Percentiles rank a stretch among this genome's conserved stretches.
Conservation (phyloP, 2,888 invertebrate species). For the Sericinus montela region DNA sequence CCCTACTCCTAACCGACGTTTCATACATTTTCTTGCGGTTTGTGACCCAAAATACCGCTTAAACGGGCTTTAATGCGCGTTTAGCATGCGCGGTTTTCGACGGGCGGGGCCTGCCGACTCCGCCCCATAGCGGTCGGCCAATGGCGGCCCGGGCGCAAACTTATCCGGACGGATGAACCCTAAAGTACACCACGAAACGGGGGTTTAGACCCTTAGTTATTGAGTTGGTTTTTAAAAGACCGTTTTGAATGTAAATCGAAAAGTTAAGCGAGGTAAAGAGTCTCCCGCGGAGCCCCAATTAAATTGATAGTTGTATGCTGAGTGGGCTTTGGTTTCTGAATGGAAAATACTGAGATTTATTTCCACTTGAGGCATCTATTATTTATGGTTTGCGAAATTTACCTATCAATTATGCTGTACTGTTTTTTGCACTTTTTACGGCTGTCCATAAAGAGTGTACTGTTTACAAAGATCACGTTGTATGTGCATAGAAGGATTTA, state of each 20-base stretch:
- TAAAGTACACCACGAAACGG: constrained; percentile 64
- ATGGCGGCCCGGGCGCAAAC: constrained; percentile 40
- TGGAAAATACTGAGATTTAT: constrained; percentile 20
- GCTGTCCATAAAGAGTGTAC: no score
- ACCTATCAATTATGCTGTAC: constrained; percentile 17
- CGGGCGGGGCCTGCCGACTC: constrained; percentile 52
- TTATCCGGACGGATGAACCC: constrained; percentile 59
- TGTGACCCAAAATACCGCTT: constrained; percentile 77
- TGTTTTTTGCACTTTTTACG: constrained; percentile 2
- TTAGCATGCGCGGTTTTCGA: constrained; percentile 68
- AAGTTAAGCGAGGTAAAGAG: constrained; percentile 75
- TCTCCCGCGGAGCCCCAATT: constrained; percentile 69
- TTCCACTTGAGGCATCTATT: constrained; percentile 15
- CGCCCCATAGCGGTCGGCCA: constrained; percentile 45
- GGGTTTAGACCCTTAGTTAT: constrained; percentile 66
- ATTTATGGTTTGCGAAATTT: constrained; percentile 18
- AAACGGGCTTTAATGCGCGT: constrained; percentile 73
- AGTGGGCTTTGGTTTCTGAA: constrained; percentile 30
- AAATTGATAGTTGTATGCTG: constrained; percentile 65
- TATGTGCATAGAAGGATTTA: no score
- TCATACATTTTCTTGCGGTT: constrained; percentile 77
- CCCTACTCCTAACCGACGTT: constrained; percentile 70
- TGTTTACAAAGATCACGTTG: no score
- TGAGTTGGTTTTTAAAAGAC: constrained; percentile 74
- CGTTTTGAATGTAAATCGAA: constrained; percentile 79